Percentiles rank a stretch among this genome's conserved stretches.
Evolutionary conservation across 2,113 vertebrate genomes (phyloP).

Genomic region (Sitta europaea): DNA sequence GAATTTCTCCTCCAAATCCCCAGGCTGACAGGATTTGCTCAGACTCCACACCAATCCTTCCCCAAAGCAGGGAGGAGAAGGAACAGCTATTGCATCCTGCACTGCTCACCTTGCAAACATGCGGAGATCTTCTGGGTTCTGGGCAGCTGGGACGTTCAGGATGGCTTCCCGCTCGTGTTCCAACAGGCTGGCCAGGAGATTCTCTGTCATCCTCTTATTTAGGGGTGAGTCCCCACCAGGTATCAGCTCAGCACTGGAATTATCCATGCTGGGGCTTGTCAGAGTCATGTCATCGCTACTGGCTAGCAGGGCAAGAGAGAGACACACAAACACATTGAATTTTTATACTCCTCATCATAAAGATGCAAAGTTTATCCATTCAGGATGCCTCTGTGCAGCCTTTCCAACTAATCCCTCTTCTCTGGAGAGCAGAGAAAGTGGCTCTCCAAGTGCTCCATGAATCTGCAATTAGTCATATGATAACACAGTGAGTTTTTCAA

Average conservation of each 20-base stretch:
- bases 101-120: constrained; percentile 89
- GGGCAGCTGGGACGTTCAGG: constrained; percentile 89
- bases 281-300: constrained; percentile 99
- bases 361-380: background rate
- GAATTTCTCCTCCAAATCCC: background rate
- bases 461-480: background rate
- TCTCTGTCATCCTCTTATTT: constrained; percentile 94
- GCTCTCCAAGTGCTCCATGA: background rate
- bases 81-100: background rate
- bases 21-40: background rate
- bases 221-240: constrained; percentile 92
- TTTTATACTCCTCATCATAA: background rate
- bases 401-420: background rate
- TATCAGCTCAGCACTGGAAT: constrained; percentile 93
- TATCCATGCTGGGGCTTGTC: constrained; percentile 98
- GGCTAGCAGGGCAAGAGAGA: constrained; percentile 67
- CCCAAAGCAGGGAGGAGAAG: background rate
- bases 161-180: constrained; percentile 91
- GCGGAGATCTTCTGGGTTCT: constrained; percentile 93
- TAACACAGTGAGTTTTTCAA: background rate
- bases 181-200: constrained; percentile 87
- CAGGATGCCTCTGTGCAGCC: background rate
- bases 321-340: background rate
- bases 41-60: background rate
- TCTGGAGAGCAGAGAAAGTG: background rate